Evolutionary conservation across 1,140 invertebrate genomes (phyloP).

Genomic region (Tenebrio molitor): DNA sequence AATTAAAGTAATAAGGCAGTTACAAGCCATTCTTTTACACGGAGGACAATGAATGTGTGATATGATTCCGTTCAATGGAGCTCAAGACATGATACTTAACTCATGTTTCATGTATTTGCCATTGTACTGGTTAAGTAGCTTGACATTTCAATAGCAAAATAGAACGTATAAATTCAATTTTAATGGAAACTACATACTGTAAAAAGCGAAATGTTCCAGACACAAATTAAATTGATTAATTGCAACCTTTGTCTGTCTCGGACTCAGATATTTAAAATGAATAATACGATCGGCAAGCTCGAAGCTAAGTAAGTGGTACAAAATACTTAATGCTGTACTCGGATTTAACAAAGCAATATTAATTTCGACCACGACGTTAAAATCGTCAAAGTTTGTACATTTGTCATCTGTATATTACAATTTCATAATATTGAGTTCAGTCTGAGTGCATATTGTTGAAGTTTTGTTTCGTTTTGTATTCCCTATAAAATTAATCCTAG

Average conservation of each 20-base stretch:
- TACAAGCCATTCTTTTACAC: no score
- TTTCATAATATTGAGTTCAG: conserved; percentile 53
- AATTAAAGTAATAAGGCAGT: no score
- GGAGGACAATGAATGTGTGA: no score
- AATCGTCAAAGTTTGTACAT: conserved; percentile 56
- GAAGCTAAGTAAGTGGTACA: conserved; percentile 33
- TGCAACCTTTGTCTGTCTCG: conserved; percentile 28
- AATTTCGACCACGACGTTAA: conserved; percentile 53
- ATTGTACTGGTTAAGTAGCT: no score
- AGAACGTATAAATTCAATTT: conserved; percentile 40
- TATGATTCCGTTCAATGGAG: no score
- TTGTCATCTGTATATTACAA: conserved; percentile 55
- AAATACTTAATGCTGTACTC: conserved; percentile 45
- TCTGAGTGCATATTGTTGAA: conserved; percentile 53
- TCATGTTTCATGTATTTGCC: no score
- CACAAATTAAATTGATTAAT: conserved; percentile 49
- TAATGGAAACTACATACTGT: conserved; percentile 17
- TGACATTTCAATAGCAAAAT: no score
- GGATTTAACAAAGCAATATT: conserved; percentile 58
- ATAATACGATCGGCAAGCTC: conserved; percentile 21
- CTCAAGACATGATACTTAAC: no score
- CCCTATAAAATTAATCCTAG: conserved; percentile 52
- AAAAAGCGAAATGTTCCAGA: conserved; percentile 27
- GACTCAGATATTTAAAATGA: conserved; percentile 44
- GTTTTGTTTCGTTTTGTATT: conserved; percentile 53